Evolutionary conservation across 1,140 invertebrate genomes (phyloP).

Genomic region (Drosophila prosaltans): DNA sequence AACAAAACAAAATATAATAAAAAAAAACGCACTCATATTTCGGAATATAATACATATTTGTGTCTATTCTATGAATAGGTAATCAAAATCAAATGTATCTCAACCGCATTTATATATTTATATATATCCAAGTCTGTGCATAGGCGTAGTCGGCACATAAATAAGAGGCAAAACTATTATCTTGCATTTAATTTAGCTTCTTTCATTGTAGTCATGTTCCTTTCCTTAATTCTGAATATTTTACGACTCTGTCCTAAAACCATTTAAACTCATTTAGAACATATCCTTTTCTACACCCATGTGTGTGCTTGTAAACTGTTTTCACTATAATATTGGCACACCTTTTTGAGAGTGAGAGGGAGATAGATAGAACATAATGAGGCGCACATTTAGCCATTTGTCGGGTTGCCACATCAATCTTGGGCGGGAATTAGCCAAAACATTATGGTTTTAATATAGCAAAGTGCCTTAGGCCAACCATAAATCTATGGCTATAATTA

Average conservation of each 20-base stretch:
- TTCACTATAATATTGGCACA: background rate
- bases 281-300: background rate
- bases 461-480: conserved; percentile 43
- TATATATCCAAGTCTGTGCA: background rate
- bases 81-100: conserved; percentile 13
- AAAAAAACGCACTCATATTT: conserved; percentile 30
- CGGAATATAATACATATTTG: conserved; percentile 45
- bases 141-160: background rate
- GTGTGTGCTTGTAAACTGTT: background rate
- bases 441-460: conserved; percentile 40
- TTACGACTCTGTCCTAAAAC: too few species aligned
- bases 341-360: background rate
- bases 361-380: background rate
- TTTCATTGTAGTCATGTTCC: too few species aligned
- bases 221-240: too few species aligned
- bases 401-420: conserved; percentile 51
- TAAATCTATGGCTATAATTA: conserved; percentile 50
- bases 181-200: too few species aligned
- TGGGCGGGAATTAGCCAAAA: conserved; percentile 49
- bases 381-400: conserved; percentile 10
- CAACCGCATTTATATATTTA: background rate
- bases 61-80: conserved; percentile 21
- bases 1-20: too few species aligned
- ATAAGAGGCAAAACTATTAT: too few species aligned
- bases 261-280: too few species aligned